Base-by-base conservation (phyloP, 2,888 invertebrate species). In the Slavum lentiscoides region DNA sequence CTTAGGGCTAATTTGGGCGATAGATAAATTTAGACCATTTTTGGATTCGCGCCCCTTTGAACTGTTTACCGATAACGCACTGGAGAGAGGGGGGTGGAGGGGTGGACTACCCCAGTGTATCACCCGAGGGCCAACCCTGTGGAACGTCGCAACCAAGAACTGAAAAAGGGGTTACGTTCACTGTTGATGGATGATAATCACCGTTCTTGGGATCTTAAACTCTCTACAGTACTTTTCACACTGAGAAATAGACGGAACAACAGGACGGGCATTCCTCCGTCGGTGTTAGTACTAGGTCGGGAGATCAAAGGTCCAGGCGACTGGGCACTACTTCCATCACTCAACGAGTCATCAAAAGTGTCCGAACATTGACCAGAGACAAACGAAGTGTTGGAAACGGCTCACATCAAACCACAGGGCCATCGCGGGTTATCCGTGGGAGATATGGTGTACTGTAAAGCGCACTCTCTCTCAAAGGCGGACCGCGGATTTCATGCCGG, bases 161-260 rank as follows among this genome's bases (percentile, higher is more conserved):
- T 68, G 15, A 68, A 49, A 21, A 68, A 21, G 0, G 49, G 21
- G 7, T 15, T 49, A 19, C 21, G 67, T 5, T 43, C 67, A n/a
- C 72, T 82, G 73, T 67, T 81, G 82, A 1, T 55, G 1, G n/a
- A 58, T 3, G 58, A 15, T 4, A 58, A 37, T 1, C 55, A 30
- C n/a, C 13, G 55, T 55, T 70, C 55, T 3, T 58, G 70, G 70
- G 55, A 55, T 30, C 3, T 8, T 1, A 30, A 70, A 43, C 19
- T 70, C 3, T 9, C 30, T 3, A 9, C 55, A 4, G 17, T 55
- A 8, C 9, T 70, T 30, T 70, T 58, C 11, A 30, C 19, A 11
- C 11, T 58, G 5, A 30, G 55, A 4, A 70, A 70, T 9, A 11
- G 55, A 13, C 17, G 37, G 30, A 70, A 58, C 30, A 9, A 58